A percentile compares a stretch with the other conserved stretches of the same genome.
These are phyloP conservation scores for Parthenolecanium corni DNA, from an alignment of 2,888 invertebrate species.

Conservation along the genomic window DNA sequence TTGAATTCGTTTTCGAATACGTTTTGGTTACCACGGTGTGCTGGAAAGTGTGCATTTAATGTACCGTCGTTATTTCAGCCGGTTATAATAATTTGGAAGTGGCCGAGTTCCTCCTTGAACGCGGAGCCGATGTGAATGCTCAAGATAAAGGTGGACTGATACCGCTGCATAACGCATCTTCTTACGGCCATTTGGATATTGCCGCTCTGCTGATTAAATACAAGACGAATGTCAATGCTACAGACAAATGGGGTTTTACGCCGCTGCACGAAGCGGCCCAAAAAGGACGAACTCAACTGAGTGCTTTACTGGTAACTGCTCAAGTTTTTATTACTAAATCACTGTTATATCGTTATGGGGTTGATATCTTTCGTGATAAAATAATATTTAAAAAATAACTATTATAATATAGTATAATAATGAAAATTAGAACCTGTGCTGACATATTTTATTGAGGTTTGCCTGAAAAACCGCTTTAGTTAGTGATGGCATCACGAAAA, in stretches of 20 bases:
- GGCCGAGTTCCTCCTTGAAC: slow-evolving; percentile 74
- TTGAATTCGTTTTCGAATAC: neutral
- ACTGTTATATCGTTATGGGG: too few relatives aligned
- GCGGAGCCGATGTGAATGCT: slow-evolving; percentile 88
- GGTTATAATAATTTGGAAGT: slow-evolving; percentile 96
- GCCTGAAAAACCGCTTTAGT: too few relatives aligned
- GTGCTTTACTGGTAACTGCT: slow-evolving; percentile 73
- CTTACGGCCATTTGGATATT: slow-evolving; percentile 92
- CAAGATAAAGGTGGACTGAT: slow-evolving; percentile 86
- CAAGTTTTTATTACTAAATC: too few relatives aligned
- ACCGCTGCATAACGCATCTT: slow-evolving; percentile 92
- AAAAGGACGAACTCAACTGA: slow-evolving; percentile 89
- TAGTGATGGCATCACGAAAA: too few relatives aligned
- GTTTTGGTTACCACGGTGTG: too few relatives aligned
- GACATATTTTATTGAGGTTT: too few relatives aligned
- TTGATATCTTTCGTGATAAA: too few relatives aligned
- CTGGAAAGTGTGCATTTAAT: too few relatives aligned
- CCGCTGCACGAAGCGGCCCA: slow-evolving; percentile 93
- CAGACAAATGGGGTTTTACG: slow-evolving; percentile 93
- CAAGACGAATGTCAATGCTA: slow-evolving; percentile 89
- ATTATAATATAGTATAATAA: too few relatives aligned
- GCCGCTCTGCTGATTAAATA: slow-evolving; percentile 85
- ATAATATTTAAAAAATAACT: too few relatives aligned
- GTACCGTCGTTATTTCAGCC: slow-evolving; percentile 57
- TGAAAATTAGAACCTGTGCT: too few relatives aligned